Percentiles rank a stretch among this genome's conserved stretches.
Conservation (phyloP, 2,113 vertebrate genomes). For the Phainopepla nitens region DNA sequence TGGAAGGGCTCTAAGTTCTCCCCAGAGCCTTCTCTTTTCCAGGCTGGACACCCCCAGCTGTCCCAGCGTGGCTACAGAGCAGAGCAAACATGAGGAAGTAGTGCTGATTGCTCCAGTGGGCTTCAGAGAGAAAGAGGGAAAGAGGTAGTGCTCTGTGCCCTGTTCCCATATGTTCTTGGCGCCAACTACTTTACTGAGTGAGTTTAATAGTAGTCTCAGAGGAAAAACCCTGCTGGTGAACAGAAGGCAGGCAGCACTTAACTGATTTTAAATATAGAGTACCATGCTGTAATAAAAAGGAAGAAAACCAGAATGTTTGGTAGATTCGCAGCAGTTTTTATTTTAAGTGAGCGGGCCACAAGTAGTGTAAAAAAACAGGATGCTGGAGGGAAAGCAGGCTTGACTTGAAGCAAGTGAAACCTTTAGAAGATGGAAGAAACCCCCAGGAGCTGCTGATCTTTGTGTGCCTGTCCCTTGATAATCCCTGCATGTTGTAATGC, state of each 20-base stretch:
- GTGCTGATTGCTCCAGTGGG: background rate
- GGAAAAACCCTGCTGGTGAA: background rate
- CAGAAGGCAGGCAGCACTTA: background rate
- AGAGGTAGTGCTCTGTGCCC: background rate
- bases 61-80: background rate
- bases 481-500: background rate
- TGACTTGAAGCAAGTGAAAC: background rate
- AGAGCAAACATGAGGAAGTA: background rate
- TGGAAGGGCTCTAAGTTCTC: background rate
- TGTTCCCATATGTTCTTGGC: background rate
- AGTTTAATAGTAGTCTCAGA: background rate
- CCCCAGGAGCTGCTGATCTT: background rate
- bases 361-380: background rate
- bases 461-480: fast-evolving
- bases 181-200: background rate
- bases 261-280: background rate
- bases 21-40: background rate
- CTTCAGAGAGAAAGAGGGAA: background rate
- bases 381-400: background rate
- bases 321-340: background rate
- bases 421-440: background rate
- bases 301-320: background rate
- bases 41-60: background rate
- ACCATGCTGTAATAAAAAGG: background rate
- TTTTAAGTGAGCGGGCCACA: background rate